A percentile compares a stretch with the other conserved stretches of the same genome.
These are phyloP conservation scores for Liopterus haemorrhoidalis DNA, from an alignment of 2,888 invertebrate genomes.

Conservation along the genomic window DNA sequence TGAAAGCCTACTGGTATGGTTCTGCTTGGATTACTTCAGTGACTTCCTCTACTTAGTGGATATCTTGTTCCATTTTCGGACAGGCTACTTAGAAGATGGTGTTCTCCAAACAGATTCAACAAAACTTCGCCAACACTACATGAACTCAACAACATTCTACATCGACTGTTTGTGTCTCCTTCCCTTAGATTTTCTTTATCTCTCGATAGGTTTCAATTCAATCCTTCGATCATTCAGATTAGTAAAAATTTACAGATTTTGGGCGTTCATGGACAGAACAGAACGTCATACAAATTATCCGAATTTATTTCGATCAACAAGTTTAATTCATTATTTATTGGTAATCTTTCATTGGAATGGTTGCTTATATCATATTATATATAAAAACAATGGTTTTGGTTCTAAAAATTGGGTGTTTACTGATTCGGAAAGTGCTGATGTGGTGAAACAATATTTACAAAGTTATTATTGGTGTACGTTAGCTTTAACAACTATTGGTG, in stretches of 20 bases:
- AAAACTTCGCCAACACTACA: constrained; percentile 92
- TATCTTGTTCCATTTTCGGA: constrained; percentile 95
- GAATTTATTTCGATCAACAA: constrained; percentile 88
- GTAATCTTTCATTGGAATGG: constrained; percentile 99
- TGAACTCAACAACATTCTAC: constrained; percentile 93
- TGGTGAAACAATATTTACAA: constrained; percentile 91
- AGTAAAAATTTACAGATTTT: constrained; percentile 96
- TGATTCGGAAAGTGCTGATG: constrained; percentile 79
- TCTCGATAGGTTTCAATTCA: constrained; percentile 95
- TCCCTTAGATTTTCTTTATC: constrained; percentile 95
- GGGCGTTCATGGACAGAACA: constrained; percentile 97
- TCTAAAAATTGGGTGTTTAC: constrained; percentile 87
- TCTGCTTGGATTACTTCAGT: constrained; percentile 93
- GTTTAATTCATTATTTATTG: constrained; percentile 90
- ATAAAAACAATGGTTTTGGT: constrained; percentile 92
- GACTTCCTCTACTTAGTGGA: constrained; percentile 95
- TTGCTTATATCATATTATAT: constrained; percentile 94
- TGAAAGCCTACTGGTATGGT: constrained; percentile 89
- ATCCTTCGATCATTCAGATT: constrained; percentile 91
- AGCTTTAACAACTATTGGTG: constrained; percentile 92
- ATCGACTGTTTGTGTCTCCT: constrained; percentile 96
- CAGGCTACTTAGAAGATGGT: constrained; percentile 95
- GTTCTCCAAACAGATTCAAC: constrained; percentile 93
- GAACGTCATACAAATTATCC: constrained; percentile 99
- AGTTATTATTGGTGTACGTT: constrained; percentile 98